phyloP scores from a whole-genome alignment of 2,888 invertebrate species.

The Dione juno region DNA sequence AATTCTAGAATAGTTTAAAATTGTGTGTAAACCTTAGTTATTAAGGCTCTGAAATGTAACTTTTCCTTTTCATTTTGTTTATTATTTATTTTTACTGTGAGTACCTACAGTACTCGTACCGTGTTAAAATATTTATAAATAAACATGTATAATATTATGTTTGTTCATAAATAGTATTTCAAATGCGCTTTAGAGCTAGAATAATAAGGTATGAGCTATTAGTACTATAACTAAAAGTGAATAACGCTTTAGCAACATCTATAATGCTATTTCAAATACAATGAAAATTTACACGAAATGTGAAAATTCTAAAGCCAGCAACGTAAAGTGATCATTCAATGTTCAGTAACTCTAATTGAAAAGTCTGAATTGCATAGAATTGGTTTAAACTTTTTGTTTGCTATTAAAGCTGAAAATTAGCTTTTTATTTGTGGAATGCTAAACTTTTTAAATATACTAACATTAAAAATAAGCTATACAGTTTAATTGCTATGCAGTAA shows the following conservation, averaged over 20 bases:
- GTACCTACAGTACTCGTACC: too few relatives aligned
- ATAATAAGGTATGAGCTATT: background rate
- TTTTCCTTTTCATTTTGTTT: too few relatives aligned
- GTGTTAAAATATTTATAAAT: too few relatives aligned
- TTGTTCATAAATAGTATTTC: background rate
- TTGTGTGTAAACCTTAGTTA: too few relatives aligned
- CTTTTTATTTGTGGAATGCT: too few relatives aligned
- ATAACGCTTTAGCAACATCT: background rate
- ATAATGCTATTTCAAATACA: background rate
- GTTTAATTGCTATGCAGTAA: too few relatives aligned
- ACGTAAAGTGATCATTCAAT: constrained; percentile 4
- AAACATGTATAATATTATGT: too few relatives aligned
- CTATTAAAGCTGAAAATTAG: background rate
- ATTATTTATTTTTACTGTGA: too few relatives aligned
- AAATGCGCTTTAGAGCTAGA: background rate
- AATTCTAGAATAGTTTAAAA: too few relatives aligned
- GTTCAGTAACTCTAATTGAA: background rate
- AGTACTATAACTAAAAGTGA: background rate
- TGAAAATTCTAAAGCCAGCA: background rate
- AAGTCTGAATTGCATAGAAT: background rate
- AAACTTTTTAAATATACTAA: too few relatives aligned
- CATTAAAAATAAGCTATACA: too few relatives aligned
- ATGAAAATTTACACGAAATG: background rate
- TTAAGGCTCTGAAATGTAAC: too few relatives aligned
- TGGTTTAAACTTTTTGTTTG: background rate